phyloP scores from a whole-genome alignment of 2,113 vertebrate genomes.

The Anoplopoma fimbria region DNA sequence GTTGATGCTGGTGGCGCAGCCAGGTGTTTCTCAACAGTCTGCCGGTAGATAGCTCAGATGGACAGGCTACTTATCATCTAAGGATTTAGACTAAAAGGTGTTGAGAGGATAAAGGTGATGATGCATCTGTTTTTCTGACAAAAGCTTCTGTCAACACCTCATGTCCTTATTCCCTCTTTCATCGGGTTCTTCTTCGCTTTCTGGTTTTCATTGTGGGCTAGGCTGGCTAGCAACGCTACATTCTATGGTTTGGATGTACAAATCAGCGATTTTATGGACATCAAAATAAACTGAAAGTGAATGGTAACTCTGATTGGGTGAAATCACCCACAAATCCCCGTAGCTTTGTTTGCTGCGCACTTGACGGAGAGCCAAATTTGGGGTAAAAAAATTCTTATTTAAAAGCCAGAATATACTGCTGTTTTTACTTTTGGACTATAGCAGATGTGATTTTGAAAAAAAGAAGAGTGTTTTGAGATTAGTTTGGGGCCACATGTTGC shows the following conservation, averaged over 20 bases:
- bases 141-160: conserved; percentile 23
- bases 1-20: conserved; percentile 19
- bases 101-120: conserved; percentile 16
- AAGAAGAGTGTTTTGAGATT: conserved; percentile 31
- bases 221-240: background rate
- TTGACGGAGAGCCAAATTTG: conserved; percentile 3
- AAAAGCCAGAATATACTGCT: conserved; percentile 11
- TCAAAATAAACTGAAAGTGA: conserved; percentile 15
- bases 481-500: conserved; percentile 15
- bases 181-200: background rate
- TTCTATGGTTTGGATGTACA: conserved; percentile 18
- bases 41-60: background rate
- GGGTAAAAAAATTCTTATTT: background rate
- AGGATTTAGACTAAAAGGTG: conserved; percentile 28
- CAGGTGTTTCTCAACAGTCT: conserved; percentile 45
- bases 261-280: conserved; percentile 28
- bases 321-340: conserved; percentile 19
- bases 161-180: background rate
- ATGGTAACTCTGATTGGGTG: background rate
- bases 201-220: conserved; percentile 9
- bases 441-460: conserved; percentile 31
- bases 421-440: conserved; percentile 13
- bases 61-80: conserved; percentile 6
- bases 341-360: conserved; percentile 7
- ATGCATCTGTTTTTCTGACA: background rate